A percentile compares a stretch with the other conserved stretches of the same genome.
Conservation (phyloP, 2,797 vertebrate genomes). For the Falco novaeseelandiae region DNA sequence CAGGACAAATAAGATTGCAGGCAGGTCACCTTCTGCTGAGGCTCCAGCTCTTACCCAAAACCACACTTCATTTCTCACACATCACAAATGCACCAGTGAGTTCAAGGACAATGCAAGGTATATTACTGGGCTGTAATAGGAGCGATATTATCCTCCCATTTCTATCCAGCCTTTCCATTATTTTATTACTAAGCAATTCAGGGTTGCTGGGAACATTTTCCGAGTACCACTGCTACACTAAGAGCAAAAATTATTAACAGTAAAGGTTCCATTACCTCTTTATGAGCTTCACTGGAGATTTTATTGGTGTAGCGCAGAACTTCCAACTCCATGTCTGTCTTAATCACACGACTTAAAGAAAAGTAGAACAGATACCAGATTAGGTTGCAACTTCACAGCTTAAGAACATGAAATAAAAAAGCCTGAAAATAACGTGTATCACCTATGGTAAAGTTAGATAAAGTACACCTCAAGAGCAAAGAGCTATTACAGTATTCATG, state of each 20-base stretch:
- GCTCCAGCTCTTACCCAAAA: not conserved
- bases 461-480: not conserved
- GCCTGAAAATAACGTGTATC: not conserved
- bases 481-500: not conserved
- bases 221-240: slow-evolving; percentile 49
- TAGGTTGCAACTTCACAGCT: slow-evolving; percentile 27
- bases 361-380: slow-evolving; percentile 10
- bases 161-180: slow-evolving; percentile 50
- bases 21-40: slow-evolving; percentile 18
- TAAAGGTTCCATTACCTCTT: slow-evolving; percentile 84
- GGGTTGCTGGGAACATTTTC: slow-evolving; percentile 53
- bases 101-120: slow-evolving; percentile 58
- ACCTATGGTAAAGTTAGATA: not conserved
- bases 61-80: not conserved
- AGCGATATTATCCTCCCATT: slow-evolving; percentile 61
- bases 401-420: not conserved
- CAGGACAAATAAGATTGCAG: not conserved
- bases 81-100: not conserved
- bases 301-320: slow-evolving; percentile 94
- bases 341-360: slow-evolving; percentile 86
- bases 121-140: slow-evolving; percentile 43
- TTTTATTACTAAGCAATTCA: slow-evolving; percentile 65
- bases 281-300: slow-evolving; percentile 96
- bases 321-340: slow-evolving; percentile 97
- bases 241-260: slow-evolving; percentile 66